Evolutionary conservation across 1,140 invertebrate species (phyloP).

Genomic region (Hyles vespertilio): DNA sequence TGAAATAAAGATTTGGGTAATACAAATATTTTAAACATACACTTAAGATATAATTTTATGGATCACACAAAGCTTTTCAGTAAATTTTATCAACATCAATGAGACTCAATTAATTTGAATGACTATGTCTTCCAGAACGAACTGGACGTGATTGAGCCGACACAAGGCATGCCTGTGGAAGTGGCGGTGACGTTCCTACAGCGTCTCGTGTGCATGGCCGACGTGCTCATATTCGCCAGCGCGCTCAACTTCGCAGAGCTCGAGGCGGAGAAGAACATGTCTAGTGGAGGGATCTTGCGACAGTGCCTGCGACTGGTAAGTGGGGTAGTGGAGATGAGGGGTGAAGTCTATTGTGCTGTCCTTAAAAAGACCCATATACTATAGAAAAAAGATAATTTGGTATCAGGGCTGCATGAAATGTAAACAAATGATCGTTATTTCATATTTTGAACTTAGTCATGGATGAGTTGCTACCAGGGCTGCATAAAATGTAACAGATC

Average conservation of each 20-base stretch:
- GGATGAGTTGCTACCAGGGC: no score
- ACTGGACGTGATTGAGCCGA: conserved; percentile 98
- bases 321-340: not conserved
- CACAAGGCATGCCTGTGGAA: conserved; percentile 98
- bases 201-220: conserved; percentile 97
- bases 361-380: not conserved
- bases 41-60: no score
- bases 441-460: no score
- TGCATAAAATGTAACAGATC: no score
- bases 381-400: not conserved
- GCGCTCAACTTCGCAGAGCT: conserved; percentile 97
- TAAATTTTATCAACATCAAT: no score
- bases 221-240: conserved; percentile 98
- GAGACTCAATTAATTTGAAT: not conserved
- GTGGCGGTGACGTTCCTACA: conserved; percentile 98
- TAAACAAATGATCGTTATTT: no score
- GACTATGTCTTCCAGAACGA: conserved; percentile 86
- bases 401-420: no score
- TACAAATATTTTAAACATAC: no score
- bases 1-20: no score
- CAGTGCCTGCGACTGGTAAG: conserved; percentile 95
- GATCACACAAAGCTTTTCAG: no score
- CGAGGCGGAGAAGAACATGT: conserved; percentile 99
- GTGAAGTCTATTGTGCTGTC: conserved; percentile 9
- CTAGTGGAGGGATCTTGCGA: conserved; percentile 97